Base-by-base conservation (phyloP, 2,797 vertebrate genomes). In the Cetoscarus ocellatus region DNA sequence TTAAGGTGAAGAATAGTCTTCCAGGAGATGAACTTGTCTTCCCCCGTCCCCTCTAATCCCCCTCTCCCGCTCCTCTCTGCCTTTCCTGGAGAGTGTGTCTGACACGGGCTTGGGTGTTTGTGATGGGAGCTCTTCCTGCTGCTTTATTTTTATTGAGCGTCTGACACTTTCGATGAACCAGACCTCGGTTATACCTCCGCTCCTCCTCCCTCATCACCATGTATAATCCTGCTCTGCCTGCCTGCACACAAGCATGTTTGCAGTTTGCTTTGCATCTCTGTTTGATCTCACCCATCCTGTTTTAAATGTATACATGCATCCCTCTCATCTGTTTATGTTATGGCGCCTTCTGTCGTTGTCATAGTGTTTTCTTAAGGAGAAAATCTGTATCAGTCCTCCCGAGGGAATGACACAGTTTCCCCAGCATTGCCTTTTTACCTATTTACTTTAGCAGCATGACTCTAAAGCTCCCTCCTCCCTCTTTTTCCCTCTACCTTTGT, bases 121-220 rank as follows among this genome's bases (percentile, higher is more conserved):
- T 86, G 82, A 80, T 73, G 58, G 78, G 34, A 71, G 68, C 75
- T 67, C 58, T 70, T 73, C 64, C 60, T 40, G 51, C 65, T 75
- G 50, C 63, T 74, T 77, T 86, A 84, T 82, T 86, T 86, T 83
- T 87, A 88, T 90, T 82, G 85, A 88, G 61, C 19, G 35, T 57
- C 80, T 86, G 83, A 84, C 88, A 86, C 85, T 67, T 79, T 77
- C 5, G 48, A 84, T 88, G 78, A 88, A 84, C 73, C 55, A 72
- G 67, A 60, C 70, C 61, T 51, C 7, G 13, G 56, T 74, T 79
- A 54, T 57, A 38, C 83, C 80, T 60, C 48, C 0, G 9, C 66
- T 53, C 56, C 73, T 59, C 80, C 76, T 70, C 45, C 65, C 72
- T 76, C 82, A 73, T 80, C 81, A 67, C 65, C 47, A 54, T 74